phyloP scores from a whole-genome alignment of 2,797 vertebrate genomes.

The Clamator glandarius region DNA sequence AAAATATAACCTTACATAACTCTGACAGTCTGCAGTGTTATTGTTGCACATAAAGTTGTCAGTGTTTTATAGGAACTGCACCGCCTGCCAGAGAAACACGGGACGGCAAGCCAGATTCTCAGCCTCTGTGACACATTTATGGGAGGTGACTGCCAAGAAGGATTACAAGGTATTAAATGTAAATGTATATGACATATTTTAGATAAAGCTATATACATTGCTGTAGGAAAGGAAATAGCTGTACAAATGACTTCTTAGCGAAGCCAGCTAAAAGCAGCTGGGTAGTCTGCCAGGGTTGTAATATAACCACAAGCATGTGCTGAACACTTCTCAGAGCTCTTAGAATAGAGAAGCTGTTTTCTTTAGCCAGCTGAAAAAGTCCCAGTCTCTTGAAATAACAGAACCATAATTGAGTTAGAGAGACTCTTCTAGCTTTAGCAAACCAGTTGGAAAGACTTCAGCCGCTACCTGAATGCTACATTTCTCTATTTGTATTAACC shows the following conservation, averaged over 20 bases:
- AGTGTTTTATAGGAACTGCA: slow-evolving; percentile 16
- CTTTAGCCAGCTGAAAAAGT: slow-evolving; percentile 45
- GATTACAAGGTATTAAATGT: slow-evolving; percentile 44
- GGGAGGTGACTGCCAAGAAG: slow-evolving; percentile 39
- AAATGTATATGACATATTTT: slow-evolving; percentile 9
- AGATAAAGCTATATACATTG: slow-evolving; percentile 39
- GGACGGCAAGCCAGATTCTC: slow-evolving; percentile 5
- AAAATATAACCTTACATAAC: slow-evolving; percentile 36
- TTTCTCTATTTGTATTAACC: neutral
- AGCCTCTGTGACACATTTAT: neutral
- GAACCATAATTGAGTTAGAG: slow-evolving; percentile 48
- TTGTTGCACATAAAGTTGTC: neutral
- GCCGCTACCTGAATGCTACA: neutral
- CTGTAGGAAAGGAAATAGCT: slow-evolving; percentile 47
- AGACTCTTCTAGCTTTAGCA: slow-evolving; percentile 25
- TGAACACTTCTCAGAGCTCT: slow-evolving; percentile 52
- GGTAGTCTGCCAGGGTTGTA: slow-evolving; percentile 42
- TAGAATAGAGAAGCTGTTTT: slow-evolving; percentile 54
- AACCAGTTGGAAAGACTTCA: slow-evolving; percentile 16
- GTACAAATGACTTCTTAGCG: slow-evolving; percentile 46
- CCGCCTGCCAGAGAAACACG: slow-evolving; percentile 7
- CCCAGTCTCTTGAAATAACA: slow-evolving; percentile 48
- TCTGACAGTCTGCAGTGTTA: slow-evolving; percentile 1
- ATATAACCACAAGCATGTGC: slow-evolving; percentile 44
- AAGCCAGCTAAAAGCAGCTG: slow-evolving; percentile 46